Conservation (phyloP, 92 coral and sea anemone genomes). For the Anthopleura xanthogrammica region DNA sequence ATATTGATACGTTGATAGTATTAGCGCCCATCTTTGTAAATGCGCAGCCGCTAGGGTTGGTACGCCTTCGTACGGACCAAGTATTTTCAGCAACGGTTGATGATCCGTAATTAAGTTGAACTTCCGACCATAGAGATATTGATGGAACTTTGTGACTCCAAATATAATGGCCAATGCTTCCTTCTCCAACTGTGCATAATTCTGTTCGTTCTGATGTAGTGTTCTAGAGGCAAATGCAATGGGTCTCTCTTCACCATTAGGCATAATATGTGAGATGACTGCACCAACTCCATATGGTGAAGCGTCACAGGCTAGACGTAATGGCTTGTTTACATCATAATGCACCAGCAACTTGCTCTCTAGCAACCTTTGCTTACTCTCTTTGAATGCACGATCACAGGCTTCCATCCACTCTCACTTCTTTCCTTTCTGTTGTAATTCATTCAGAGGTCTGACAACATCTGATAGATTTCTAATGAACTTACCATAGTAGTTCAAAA, state of each 20-base stretch:
- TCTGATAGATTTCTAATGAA: slow-evolving; percentile 43
- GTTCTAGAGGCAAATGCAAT: slow-evolving; percentile 53
- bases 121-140: slow-evolving; percentile 35
- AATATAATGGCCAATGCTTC: slow-evolving; percentile 33
- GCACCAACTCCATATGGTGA: slow-evolving; percentile 53
- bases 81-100: slow-evolving; percentile 23
- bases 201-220: slow-evolving; percentile 24
- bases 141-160: slow-evolving; percentile 36
- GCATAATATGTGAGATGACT: slow-evolving; percentile 42
- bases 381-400: slow-evolving; percentile 39
- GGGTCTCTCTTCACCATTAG: slow-evolving; percentile 43
- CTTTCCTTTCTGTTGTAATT: slow-evolving; percentile 32
- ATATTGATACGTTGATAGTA: slow-evolving; percentile 34
- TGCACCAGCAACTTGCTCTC: slow-evolving; percentile 38
- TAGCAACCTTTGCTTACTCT: slow-evolving; percentile 35
- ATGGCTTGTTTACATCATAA: slow-evolving; percentile 38
- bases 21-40: slow-evolving; percentile 32
- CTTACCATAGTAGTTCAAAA: slow-evolving; percentile 51
- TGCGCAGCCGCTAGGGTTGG: slow-evolving; percentile 34
- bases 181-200: slow-evolving; percentile 50
- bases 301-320: slow-evolving; percentile 54
- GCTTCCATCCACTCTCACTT: slow-evolving; percentile 45
- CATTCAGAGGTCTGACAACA: slow-evolving; percentile 42
- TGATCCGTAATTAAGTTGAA: slow-evolving; percentile 35
- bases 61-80: slow-evolving; percentile 25